Base-by-base conservation (phyloP, 2,113 vertebrate species). In the Ellobius talpinus region DNA sequence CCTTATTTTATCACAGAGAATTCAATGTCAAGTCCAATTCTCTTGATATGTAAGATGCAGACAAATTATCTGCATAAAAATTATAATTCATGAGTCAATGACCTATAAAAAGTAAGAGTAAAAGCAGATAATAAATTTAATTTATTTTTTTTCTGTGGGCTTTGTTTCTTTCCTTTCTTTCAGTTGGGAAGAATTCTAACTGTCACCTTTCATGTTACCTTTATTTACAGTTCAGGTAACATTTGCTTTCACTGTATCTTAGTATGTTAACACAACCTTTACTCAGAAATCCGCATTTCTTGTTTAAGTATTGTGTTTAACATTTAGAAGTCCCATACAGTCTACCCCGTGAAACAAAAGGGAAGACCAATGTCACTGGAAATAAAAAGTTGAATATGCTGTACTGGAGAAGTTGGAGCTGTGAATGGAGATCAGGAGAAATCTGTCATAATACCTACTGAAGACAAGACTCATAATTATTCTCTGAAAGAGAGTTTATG, bases 231-330 rank as follows among this genome's bases (percentile, higher is more conserved):
- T 61, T 63, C 42, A 70, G 73, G 26, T 91, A 91, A 74, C 42
- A 79, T 96, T 96, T 95, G 11, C 23, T 58, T 61, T 85, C 45
- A 63, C 58, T 79, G 70, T 86, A 45, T 89, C 90, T 81, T 76
- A 63, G 63, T 68, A 77, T 77, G 78, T 14, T 81, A 95, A 89
- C 93, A n/a, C 81, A 96, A 93, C 50, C 87, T 96, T 93, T 95
- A 82, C 47, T 58, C 82, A 14, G 78, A 74, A 88, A 55, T 89
- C 65, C 76, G 63, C 65, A 45, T 88, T 88, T 88, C n/a, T 76
- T 47, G 63, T 39, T 84, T 93, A 93, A 93, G 92, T 78, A 74
- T 17, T 13, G 10, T 73, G 87, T 79, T 95, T 96, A 95, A 87
- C 36, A 93, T 93, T 96, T 91, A 85, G 39, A 63, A 76, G 14